These are phyloP conservation scores for Holothuria leucospilota DNA, from an alignment of 53 echinoderm and acorn worm species.

Conservation along the genomic window DNA sequence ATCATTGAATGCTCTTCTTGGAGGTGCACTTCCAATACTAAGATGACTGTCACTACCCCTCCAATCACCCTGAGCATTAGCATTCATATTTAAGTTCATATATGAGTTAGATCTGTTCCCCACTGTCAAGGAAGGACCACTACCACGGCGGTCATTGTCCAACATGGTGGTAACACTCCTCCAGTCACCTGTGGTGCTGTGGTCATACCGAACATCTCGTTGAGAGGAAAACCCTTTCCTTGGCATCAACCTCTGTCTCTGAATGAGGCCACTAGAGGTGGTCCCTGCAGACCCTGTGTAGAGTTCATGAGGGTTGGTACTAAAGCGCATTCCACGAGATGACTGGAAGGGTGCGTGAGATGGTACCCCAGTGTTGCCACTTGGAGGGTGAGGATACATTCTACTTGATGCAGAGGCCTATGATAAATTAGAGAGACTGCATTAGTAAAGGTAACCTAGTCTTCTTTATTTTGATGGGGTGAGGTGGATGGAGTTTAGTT, in stretches of 20 bases:
- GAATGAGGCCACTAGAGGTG: slow-evolving; percentile 28
- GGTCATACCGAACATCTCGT: slow-evolving; percentile 20
- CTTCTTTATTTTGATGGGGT: no score
- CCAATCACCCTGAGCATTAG: slow-evolving; percentile 30
- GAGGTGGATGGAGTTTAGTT: no score
- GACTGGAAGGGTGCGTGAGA: slow-evolving; percentile 43
- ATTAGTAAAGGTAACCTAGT: no score
- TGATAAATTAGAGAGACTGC: no score
- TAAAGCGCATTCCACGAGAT: background rate
- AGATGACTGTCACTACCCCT: slow-evolving; percentile 27
- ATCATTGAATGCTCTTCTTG: slow-evolving; percentile 22
- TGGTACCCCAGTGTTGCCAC: background rate
- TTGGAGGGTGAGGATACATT: slow-evolving; percentile 43
- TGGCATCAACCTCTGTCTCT: slow-evolving; percentile 34
- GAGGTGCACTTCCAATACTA: slow-evolving; percentile 8
- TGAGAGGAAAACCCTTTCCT: slow-evolving; percentile 49
- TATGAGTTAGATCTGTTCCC: slow-evolving; percentile 31
- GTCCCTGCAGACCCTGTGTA: slow-evolving; percentile 1
- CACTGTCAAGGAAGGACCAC: slow-evolving; percentile 15
- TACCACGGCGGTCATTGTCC: background rate
- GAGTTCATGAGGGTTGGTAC: slow-evolving; percentile 19
- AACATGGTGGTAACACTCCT: slow-evolving; percentile 3
- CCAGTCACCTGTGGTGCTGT: slow-evolving; percentile 4
- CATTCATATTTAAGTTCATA: slow-evolving; percentile 31
- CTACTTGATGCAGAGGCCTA: background rate